Evolutionary conservation across 2,888 invertebrate genomes (phyloP).

Genomic region (Aphodius granarius): DNA sequence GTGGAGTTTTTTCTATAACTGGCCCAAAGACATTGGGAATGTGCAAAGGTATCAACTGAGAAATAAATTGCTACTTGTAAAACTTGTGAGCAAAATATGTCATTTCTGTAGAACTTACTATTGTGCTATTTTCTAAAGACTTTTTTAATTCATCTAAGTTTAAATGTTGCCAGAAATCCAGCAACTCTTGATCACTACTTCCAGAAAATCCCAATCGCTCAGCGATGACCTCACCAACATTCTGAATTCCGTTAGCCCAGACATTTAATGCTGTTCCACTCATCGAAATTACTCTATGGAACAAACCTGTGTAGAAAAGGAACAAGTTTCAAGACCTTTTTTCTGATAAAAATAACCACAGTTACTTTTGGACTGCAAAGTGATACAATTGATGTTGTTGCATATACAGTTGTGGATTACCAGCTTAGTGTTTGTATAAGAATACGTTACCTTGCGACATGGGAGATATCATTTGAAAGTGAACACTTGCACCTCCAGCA

Average conservation of each 20-base stretch:
- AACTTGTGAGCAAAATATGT: too few species aligned
- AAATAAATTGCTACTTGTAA: not conserved
- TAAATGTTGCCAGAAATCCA: conserved; percentile 13
- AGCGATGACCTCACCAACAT: conserved; percentile 16
- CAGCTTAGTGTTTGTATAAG: not conserved
- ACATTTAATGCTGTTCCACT: conserved; percentile 19
- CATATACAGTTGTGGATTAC: too few species aligned
- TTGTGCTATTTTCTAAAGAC: conserved; percentile 12
- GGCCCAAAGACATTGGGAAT: not conserved
- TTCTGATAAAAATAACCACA: too few species aligned
- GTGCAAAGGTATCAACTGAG: conserved; percentile 17
- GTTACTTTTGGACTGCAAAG: too few species aligned
- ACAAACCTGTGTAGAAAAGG: conserved; percentile 17
- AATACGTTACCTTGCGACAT: not conserved
- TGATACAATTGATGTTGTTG: too few species aligned
- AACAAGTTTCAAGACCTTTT: not conserved
- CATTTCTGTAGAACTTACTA: conserved; percentile 18
- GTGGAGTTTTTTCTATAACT: conserved; percentile 6
- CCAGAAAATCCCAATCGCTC: conserved; percentile 13
- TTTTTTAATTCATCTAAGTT: conserved; percentile 11
- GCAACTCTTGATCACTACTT: not conserved
- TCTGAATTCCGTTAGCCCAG: conserved; percentile 9
- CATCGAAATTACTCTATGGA: conserved; percentile 19
- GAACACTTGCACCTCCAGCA: not conserved
- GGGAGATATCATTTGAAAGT: not conserved